Evolutionary conservation across 2,797 vertebrate species (phyloP).

Genomic region (Ptychadena robeensis): DNA sequence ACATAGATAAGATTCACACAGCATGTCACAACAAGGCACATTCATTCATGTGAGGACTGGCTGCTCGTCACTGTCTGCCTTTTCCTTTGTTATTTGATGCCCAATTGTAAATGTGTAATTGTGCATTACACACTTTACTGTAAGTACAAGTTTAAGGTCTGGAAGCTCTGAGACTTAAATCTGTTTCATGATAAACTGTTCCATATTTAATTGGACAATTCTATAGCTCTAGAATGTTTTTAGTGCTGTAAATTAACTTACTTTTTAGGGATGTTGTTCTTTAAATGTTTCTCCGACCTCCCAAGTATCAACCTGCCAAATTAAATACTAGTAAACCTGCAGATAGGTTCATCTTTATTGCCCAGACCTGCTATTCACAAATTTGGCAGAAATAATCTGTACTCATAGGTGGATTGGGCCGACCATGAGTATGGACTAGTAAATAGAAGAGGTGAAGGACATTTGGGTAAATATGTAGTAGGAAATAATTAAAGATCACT

Average conservation of each 20-base stretch:
- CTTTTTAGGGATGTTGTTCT: too few species aligned
- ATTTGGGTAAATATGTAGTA: too few species aligned
- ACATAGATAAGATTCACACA: slow-evolving; percentile 59
- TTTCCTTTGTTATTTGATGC: slow-evolving; percentile 7
- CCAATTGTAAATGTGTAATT: neutral
- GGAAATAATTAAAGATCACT: too few species aligned
- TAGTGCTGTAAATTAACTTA: too few species aligned
- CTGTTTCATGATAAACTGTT: neutral
- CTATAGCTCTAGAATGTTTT: neutral
- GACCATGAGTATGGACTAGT: neutral
- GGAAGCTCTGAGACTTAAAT: neutral
- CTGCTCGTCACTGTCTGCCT: neutral
- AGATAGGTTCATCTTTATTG: too few species aligned
- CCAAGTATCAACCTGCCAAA: neutral
- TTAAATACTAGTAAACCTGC: neutral
- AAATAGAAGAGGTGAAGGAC: neutral
- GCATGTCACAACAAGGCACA: slow-evolving; percentile 20
- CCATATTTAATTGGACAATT: neutral
- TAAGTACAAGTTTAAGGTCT: neutral
- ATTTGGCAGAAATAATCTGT: too few species aligned
- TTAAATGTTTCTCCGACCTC: too few species aligned
- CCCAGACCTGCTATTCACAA: too few species aligned
- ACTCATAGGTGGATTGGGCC: neutral
- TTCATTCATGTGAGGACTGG: neutral
- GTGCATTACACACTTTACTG: neutral